Evolutionary conservation across 2,888 invertebrate genomes (phyloP).

Genomic region (Kryphioiulus occultus): DNA sequence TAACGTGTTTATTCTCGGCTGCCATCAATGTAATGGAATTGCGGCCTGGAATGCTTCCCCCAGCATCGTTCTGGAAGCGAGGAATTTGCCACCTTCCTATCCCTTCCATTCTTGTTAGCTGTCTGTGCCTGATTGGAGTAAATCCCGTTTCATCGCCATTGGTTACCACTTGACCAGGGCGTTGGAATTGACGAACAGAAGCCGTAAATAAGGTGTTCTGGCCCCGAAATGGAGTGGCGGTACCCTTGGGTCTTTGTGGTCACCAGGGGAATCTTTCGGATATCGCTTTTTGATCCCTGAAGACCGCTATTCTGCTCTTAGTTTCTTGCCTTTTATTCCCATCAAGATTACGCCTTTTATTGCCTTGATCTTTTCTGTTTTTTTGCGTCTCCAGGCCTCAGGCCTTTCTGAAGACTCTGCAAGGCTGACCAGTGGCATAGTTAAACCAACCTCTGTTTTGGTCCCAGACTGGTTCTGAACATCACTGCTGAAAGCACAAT

Average conservation of each 20-base stretch:
- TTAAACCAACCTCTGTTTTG: no score
- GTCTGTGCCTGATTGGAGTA: slow-evolving; percentile 2
- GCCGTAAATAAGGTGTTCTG: background rate
- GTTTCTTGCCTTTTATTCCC: background rate
- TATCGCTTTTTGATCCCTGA: slow-evolving; percentile 9
- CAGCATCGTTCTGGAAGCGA: background rate
- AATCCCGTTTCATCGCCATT: background rate
- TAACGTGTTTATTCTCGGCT: background rate
- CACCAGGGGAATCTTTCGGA: background rate
- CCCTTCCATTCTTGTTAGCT: slow-evolving; percentile 3
- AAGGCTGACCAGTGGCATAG: no score
- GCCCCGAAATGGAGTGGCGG: background rate
- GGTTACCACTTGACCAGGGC: slow-evolving; percentile 22
- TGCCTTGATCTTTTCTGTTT: background rate
- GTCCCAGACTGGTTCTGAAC: no score
- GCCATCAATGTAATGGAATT: background rate
- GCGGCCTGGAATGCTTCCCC: background rate
- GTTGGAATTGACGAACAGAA: background rate
- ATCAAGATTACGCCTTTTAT: background rate
- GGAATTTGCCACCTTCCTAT: background rate
- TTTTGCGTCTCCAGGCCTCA: background rate
- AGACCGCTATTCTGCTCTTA: background rate
- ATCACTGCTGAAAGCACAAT: no score
- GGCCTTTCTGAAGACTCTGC: no score
- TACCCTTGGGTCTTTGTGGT: slow-evolving; percentile 10